A percentile compares a stretch with the other conserved stretches of the same genome.
Conservation (phyloP, 2,797 vertebrate species). For the Falco concolor region DNA sequence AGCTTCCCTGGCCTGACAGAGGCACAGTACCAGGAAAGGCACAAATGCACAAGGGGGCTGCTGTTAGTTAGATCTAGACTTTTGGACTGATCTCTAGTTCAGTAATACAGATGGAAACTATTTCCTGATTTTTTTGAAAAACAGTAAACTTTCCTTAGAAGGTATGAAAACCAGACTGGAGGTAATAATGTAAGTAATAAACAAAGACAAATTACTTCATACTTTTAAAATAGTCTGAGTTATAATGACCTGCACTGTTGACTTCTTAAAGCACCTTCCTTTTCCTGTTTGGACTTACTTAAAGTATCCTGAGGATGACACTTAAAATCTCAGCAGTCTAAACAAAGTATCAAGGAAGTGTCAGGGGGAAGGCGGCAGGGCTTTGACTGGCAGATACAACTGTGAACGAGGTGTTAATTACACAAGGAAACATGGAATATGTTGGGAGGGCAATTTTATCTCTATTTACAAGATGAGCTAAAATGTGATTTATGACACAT, state of each 20-base stretch:
- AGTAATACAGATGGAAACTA: neutral
- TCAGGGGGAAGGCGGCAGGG: constrained; percentile 38
- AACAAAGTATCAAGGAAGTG: constrained; percentile 71
- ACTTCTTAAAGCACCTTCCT: constrained; percentile 46
- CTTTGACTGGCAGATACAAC: constrained; percentile 70
- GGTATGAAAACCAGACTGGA: neutral
- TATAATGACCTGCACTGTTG: neutral
- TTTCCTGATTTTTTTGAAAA: neutral
- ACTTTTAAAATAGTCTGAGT: constrained; percentile 5
- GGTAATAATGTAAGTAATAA: neutral
- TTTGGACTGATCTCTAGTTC: neutral
- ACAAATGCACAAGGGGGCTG: rapidly evolving
- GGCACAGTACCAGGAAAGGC: neutral
- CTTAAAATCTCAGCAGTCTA: constrained; percentile 54
- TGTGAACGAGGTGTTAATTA: constrained; percentile 74
- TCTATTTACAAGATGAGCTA: constrained; percentile 56
- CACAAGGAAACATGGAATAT: constrained; percentile 69
- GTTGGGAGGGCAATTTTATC: constrained; percentile 46
- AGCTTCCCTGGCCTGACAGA: neutral
- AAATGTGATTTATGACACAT: constrained; percentile 53
- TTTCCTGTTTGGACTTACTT: constrained; percentile 50
- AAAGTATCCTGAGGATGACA: constrained; percentile 38
- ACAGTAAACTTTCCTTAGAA: neutral
- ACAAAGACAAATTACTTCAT: neutral
- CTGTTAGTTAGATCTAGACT: neutral